Conservation (phyloP, 2,797 vertebrate species). For the Hemitrygon akajei region DNA sequence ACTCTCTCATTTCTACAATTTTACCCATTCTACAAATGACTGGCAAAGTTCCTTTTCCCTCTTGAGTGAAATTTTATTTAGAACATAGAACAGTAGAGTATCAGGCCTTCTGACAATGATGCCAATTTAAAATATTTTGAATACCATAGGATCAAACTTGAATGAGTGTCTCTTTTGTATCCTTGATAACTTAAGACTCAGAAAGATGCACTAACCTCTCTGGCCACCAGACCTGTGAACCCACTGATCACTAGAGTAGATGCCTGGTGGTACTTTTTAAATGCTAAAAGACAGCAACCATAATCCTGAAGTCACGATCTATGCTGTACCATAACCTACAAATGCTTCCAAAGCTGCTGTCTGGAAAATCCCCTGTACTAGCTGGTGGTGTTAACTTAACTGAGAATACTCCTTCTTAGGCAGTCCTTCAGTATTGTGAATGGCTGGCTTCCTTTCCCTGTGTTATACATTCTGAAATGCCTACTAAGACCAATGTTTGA, state of each 20-base stretch:
- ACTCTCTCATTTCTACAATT: background rate
- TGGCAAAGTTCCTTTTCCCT: background rate
- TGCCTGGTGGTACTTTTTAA: background rate
- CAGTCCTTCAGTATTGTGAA: too few relatives aligned
- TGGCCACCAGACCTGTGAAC: background rate
- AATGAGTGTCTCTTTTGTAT: background rate
- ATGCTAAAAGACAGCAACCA: background rate
- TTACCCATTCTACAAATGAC: background rate
- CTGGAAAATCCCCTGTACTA: background rate
- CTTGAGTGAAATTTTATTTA: too few relatives aligned
- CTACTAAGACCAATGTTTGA: too few relatives aligned
- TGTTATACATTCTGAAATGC: too few relatives aligned
- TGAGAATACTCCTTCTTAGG: too few relatives aligned
- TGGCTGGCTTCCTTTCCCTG: too few relatives aligned
- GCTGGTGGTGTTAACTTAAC: too few relatives aligned
- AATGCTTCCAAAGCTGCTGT: background rate
- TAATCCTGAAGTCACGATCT: background rate
- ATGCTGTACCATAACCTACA: background rate
- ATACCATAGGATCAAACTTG: background rate
- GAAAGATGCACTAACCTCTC: background rate
- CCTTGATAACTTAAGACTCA: too few relatives aligned
- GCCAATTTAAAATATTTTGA: background rate
- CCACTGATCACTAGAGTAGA: background rate
- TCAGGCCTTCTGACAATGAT: too few relatives aligned
- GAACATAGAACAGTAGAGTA: too few relatives aligned